phyloP scores from a whole-genome alignment of 64 coral and sea anemone genomes.

The Hydrozoanthus tunicans region DNA sequence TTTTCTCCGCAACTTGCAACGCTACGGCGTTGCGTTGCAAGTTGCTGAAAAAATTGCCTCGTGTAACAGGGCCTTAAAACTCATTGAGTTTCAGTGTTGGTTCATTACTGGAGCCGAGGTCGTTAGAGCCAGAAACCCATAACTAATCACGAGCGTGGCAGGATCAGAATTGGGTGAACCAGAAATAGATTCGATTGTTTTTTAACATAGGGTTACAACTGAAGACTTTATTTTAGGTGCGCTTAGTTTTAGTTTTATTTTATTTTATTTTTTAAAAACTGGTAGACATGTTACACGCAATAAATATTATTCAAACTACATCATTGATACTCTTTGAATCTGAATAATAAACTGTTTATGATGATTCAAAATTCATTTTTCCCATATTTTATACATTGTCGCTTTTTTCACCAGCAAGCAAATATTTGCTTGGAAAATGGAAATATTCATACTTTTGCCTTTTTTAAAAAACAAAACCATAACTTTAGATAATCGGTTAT shows the following conservation, averaged over 20 bases:
- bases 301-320: constrained; percentile 43
- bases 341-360: background rate
- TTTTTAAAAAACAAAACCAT: background rate
- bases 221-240: background rate
- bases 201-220: no score
- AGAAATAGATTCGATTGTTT: no score
- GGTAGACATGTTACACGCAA: background rate
- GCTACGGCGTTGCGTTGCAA: no score
- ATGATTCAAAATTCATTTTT: background rate
- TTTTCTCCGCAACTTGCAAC: no score
- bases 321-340: constrained; percentile 17
- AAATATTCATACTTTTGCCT: background rate
- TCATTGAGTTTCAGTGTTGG: no score
- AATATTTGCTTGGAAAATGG: background rate
- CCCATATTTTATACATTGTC: background rate
- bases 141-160: no score
- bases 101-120: no score
- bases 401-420: background rate
- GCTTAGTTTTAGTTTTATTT: background rate
- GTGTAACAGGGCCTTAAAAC: no score
- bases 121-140: no score
- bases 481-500: no score
- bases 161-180: no score
- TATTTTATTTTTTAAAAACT: background rate
- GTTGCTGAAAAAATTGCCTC: no score